Percentiles rank a stretch among this genome's conserved stretches.
phyloP scores from a whole-genome alignment of 2,888 invertebrate genomes.

The Atrina japonica region DNA sequence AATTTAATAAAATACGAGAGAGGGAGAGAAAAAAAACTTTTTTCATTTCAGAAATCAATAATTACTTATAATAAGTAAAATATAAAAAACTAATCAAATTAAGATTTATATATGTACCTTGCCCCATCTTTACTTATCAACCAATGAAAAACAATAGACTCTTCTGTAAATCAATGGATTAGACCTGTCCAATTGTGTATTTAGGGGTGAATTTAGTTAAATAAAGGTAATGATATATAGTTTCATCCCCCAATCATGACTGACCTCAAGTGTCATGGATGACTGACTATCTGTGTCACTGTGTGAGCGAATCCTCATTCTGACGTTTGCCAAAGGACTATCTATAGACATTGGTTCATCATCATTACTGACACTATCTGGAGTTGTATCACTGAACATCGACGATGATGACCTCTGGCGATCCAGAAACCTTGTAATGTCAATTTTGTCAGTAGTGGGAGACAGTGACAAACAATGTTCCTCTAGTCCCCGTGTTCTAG shows the following conservation, averaged over 20 bases:
- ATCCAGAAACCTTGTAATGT: slow-evolving; percentile 77
- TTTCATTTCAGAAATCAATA: too few species aligned
- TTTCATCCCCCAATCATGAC: not conserved
- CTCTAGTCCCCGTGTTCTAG: slow-evolving; percentile 78
- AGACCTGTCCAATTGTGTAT: too few species aligned
- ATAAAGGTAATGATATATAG: too few species aligned
- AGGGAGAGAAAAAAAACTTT: too few species aligned
- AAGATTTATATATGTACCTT: too few species aligned
- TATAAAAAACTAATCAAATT: too few species aligned
- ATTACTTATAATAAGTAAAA: too few species aligned
- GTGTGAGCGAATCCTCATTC: slow-evolving; percentile 30
- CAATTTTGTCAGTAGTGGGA: slow-evolving; percentile 70
- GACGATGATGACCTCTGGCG: slow-evolving; percentile 72
- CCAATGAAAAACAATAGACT: too few species aligned
- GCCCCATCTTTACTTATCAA: too few species aligned
- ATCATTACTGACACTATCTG: slow-evolving; percentile 50
- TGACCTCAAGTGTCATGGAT: slow-evolving; percentile 69
- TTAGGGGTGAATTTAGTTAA: too few species aligned
- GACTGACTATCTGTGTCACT: slow-evolving; percentile 45
- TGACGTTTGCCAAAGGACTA: slow-evolving; percentile 26
- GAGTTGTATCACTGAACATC: slow-evolving; percentile 52
- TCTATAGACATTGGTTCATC: slow-evolving; percentile 71
- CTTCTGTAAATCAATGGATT: too few species aligned
- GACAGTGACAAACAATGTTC: slow-evolving; percentile 80
- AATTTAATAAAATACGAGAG: too few species aligned